Base-by-base conservation (phyloP, 2,113 vertebrate genomes). In the Microtus montanus region DNA sequence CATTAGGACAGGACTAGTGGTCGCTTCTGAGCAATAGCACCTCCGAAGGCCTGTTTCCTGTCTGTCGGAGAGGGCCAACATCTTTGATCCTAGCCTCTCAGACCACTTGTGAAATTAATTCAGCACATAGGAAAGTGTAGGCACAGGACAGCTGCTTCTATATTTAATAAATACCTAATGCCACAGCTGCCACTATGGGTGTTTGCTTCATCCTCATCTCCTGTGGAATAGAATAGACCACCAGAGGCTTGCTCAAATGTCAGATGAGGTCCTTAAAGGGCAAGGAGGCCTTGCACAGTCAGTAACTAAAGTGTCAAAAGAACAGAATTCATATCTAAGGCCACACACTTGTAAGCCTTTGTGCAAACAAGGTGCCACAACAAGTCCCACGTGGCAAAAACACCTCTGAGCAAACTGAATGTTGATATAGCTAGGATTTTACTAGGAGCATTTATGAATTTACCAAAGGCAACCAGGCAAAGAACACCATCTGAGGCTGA, bases 401-500 rank as follows among this genome's bases (percentile, higher is more conserved):
- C 19, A 6, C 0, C 1, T 49, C 77, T 85, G 26, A 7, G 0
- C 1, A 17, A 28, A 41, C 28, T 22, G 41, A 35, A 66, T 28
- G 4, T 47, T 20, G 1, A 3, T 0, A 0, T 4, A 17, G 9
- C 6, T 6, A 13, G 9, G 4, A 4, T 66, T 30, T 47, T 3
- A 24, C 73, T 28, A 5, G 0, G 4, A 61, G 47, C 7, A 44
- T 26, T 30, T 4, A 5, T 47, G 58, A 33, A 38, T 15, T n/a
- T 64, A 41, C 0, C 2, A 24, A 44, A 26, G 38, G 19, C 70
- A 47, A 0, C 3, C 20, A 14, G 3, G n/a, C 12, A 15, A 20
- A 66, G 22, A 22, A 24, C 54, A n/a, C 2, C 33, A 87, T 13
- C 33, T 70, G 15, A 0, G 4, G 0, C 2, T 0, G 5, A 1